phyloP scores from a whole-genome alignment of 2,113 vertebrate genomes.

The Bubo bubo region DNA sequence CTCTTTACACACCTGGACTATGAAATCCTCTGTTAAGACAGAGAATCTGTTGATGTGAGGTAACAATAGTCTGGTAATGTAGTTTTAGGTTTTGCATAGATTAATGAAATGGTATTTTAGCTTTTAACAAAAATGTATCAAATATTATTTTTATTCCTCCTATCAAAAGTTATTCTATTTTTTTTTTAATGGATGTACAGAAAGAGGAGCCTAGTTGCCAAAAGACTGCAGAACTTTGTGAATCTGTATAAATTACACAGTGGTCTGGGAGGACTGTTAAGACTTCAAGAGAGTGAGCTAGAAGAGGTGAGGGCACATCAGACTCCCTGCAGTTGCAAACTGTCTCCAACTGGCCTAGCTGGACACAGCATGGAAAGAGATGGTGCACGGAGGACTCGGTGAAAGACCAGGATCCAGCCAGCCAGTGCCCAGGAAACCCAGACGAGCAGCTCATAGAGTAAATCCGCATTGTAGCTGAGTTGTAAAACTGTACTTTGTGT shows the following conservation, averaged over 20 bases:
- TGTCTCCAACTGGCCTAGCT: not conserved
- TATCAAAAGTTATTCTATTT: no score
- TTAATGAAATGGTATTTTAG: not conserved
- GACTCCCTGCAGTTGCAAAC: not conserved
- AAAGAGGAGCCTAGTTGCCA: not conserved
- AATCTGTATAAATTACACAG: not conserved
- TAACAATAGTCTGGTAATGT: not conserved
- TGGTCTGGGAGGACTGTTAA: not conserved
- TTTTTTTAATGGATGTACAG: not conserved
- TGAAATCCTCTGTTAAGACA: not conserved
- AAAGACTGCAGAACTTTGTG: not conserved
- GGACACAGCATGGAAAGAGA: fast-evolving
- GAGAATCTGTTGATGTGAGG: not conserved
- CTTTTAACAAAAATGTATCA: not conserved
- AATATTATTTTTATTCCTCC: not conserved
- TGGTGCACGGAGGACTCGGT: fast-evolving
- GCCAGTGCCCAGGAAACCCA: not conserved
- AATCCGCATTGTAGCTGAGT: not conserved
- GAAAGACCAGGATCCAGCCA: not conserved
- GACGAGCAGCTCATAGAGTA: not conserved
- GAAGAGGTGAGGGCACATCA: not conserved
- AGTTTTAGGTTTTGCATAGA: not conserved
- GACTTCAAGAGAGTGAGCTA: not conserved
- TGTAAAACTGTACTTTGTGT: not conserved
- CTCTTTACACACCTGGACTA: not conserved